A percentile compares a stretch with the other conserved stretches of the same genome.
phyloP scores from a whole-genome alignment of 2,797 vertebrate species.

The Chiroxiphia lanceolata region DNA sequence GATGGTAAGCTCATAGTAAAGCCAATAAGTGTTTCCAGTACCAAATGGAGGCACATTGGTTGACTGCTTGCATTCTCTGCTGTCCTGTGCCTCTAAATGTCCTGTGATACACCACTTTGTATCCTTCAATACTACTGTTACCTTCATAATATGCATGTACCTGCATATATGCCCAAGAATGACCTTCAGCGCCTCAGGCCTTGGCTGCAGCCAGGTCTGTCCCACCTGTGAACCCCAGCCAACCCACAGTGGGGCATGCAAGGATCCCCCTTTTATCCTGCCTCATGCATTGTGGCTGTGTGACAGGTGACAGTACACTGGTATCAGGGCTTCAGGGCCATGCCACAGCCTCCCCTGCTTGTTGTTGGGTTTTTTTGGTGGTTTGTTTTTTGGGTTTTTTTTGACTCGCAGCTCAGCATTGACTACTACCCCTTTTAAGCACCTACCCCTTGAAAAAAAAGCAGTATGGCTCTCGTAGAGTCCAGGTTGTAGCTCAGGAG shows the following conservation, averaged over 20 bases:
- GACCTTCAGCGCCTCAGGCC: not conserved
- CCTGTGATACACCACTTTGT: not conserved
- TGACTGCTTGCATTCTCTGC: not conserved
- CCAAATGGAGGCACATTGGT: not conserved
- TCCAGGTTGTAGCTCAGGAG: not conserved
- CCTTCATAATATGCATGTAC: too few relatives aligned
- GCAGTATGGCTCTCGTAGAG: not conserved
- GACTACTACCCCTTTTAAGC: not conserved
- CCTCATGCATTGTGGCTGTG: not conserved
- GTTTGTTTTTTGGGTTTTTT: not conserved
- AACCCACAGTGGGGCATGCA: not conserved
- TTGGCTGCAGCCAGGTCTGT: not conserved
- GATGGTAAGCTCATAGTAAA: not conserved
- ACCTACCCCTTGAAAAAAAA: not conserved
- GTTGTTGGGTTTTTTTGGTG: not conserved
- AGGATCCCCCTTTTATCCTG: not conserved
- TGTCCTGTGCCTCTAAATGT: not conserved
- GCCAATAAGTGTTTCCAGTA: not conserved
- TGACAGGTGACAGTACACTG: not conserved
- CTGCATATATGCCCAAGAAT: not conserved
- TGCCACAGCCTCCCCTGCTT: not conserved
- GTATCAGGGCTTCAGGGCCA: not conserved
- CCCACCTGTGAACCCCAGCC: not conserved
- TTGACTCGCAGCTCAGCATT: not conserved
- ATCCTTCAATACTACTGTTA: not conserved